Evolutionary conservation across 2,113 vertebrate genomes (phyloP).

Genomic region (Gymnogyps californianus): DNA sequence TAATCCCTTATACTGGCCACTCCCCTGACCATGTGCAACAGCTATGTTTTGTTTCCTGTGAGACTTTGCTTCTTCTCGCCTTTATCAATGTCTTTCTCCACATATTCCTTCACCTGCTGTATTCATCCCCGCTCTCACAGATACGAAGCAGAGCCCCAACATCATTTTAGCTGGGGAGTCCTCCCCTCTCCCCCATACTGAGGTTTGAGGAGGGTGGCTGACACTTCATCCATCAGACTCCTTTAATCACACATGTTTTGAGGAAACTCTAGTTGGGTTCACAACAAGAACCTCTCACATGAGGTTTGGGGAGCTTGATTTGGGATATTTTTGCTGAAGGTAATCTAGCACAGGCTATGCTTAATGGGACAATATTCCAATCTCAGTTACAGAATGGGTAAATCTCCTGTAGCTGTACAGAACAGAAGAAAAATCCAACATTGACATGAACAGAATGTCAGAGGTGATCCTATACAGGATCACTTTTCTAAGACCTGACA

Average conservation of each 20-base stretch:
- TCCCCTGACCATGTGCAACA: background rate
- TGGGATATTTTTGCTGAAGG: background rate
- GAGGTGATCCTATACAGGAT: background rate
- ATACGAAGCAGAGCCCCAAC: background rate
- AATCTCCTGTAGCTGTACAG: background rate
- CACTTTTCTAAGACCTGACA: background rate
- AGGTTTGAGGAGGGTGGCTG: background rate
- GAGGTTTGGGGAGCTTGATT: background rate
- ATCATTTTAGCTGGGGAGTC: background rate
- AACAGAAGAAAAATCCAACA: background rate
- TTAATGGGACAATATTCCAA: background rate
- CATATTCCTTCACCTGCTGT: background rate
- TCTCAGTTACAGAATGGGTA: background rate
- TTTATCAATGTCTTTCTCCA: background rate
- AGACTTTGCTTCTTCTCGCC: background rate
- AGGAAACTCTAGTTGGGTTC: background rate
- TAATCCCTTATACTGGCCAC: fast-evolving
- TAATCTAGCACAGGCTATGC: background rate
- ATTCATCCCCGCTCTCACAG: background rate
- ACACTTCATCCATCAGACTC: background rate
- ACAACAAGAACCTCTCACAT: background rate
- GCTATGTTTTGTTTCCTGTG: background rate
- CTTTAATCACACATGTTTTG: background rate
- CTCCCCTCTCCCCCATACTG: background rate
- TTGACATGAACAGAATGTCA: background rate